Base-by-base conservation (phyloP, 1,140 invertebrate species). In the Maconellicoccus hirsutus region DNA sequence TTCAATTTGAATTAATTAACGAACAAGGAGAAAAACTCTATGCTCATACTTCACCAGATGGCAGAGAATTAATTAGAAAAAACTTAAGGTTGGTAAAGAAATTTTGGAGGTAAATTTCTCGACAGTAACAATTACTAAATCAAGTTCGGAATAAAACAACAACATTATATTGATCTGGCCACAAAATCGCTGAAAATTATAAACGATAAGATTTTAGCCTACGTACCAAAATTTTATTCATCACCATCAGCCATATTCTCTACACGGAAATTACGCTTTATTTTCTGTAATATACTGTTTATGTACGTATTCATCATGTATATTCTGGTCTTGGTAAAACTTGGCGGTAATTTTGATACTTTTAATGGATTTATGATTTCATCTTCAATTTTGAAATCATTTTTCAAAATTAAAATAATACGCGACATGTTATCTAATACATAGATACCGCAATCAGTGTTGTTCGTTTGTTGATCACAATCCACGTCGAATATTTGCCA, bases 11-110 rank as follows among this genome's bases (percentile, higher is more conserved):
- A 77, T 85, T 87, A 71, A 83, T 96, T 0, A 84, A 94, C 23
- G 93, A 95, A 76, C 84, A 88, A 70, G 94, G 94, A 10, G 94
- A 98, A 80, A 92, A 91, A 79, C 79, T 98, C 0, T 98, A 97
- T 76, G 84, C 88, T 0, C 93, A 94, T 75, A 98, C 94, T 7
- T 93, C 93, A 66, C 92, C 94, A 0, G 93, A 96, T 76, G 94
- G 94, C 10, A 83, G 94, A 75, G 94, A 97, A 81, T 87, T 91
- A 23, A 90, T 97, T 63, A 81, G 94, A 61, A 92, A 95, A 78
- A 92, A 96, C 79, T 81, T 96, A 23, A 86, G 82, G 80, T 82
- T n/a, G n/a, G n/a, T n/a, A n/a, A n/a, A n/a, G 78, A 71, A 66
- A 25, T 19, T 14, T 27, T 71, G n/a, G n/a, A 21, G n/a, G 6